Base-by-base conservation (phyloP, 2,888 invertebrate species). In the Pyrochroa serraticornis region DNA sequence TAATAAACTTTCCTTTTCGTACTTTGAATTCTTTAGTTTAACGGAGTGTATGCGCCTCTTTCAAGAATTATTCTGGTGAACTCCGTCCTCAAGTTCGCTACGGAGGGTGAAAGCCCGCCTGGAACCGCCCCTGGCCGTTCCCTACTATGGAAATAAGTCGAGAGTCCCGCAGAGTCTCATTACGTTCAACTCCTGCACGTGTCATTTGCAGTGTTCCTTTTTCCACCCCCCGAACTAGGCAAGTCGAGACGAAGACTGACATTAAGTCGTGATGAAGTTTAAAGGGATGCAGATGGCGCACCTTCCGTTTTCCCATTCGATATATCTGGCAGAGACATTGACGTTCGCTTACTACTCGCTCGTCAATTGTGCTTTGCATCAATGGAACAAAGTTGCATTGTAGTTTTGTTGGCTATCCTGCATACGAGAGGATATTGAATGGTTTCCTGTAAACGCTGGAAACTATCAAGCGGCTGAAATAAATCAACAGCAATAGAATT, bases 401-500 rank as follows among this genome's bases (percentile, higher is more conserved):
- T 53, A 31, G 38, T 37, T 57, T 57, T 39, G 42, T 42, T 42
- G 32, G 42, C 36, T 39, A 42, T 48, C 45, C 46, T 42, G 45
- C 14, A 39, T 41, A 9, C 42, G 14, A 35, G 42, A 46, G 57
- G 51, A 57, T 57, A 57, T 57, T 57, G 57, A 57, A 57, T 57
- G 43, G 42, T 51, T 57, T 57, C 57, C 57, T 34, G 35, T 44
- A n/a, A 30, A 9, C 6, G 42, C 14, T 22, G 7, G 31, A 9
- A 57, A 51, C 57, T 46, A 36, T 57, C 46, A 57, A 38, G 31
- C 35, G 35, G 51, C 46, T 38, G 22, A 45, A 51, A 57, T 57
- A 57, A 57, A 57, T 57, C 57, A 50, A 37, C 50, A 38, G 35
- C 50, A 57, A 51, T 46, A 51, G 57, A 57, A 47, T 57, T 57